A percentile compares a stretch with the other conserved stretches of the same genome.
phyloP scores from a whole-genome alignment of 2,888 invertebrate genomes.

The Leuctra nigra region DNA sequence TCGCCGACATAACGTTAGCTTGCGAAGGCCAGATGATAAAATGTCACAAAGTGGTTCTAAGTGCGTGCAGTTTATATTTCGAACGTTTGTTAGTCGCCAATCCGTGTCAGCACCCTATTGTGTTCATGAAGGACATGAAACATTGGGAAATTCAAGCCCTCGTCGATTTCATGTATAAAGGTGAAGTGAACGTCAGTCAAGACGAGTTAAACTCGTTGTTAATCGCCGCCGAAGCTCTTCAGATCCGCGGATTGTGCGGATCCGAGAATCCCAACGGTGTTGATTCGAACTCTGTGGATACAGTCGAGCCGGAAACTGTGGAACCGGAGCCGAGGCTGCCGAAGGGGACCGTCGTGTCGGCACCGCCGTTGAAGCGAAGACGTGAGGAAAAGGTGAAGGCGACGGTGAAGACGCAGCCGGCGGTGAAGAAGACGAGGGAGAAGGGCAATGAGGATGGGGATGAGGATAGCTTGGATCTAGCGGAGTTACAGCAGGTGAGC shows the following conservation, averaged over 20 bases:
- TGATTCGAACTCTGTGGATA: no score
- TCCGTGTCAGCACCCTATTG: constrained; percentile 36
- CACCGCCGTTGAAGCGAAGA: not conserved
- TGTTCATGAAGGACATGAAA: constrained; percentile 75
- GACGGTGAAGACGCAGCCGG: not conserved
- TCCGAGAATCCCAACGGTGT: constrained; percentile 11
- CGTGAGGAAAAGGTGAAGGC: not conserved
- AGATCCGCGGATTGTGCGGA: constrained; percentile 36
- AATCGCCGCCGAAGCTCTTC: constrained; percentile 75
- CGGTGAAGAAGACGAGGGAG: not conserved
- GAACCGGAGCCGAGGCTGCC: not conserved
- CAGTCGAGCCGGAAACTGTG: not conserved
- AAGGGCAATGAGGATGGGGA: no score
- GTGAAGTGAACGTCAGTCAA: constrained; percentile 73
- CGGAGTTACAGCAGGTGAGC: not conserved
- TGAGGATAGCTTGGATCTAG: not conserved
- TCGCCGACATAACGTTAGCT: constrained; percentile 39
- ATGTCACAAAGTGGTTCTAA: constrained; percentile 37
- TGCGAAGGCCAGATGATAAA: constrained; percentile 39
- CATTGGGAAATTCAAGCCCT: constrained; percentile 80
- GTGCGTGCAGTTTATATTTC: constrained; percentile 35
- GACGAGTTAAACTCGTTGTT: constrained; percentile 71
- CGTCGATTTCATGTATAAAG: constrained; percentile 87
- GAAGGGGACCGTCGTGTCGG: not conserved
- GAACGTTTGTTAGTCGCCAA: constrained; percentile 33